A percentile compares a stretch with the other conserved stretches of the same genome.
Evolutionary conservation across 2,888 invertebrate species (phyloP).

Genomic region (Tanypteryx hageni): DNA sequence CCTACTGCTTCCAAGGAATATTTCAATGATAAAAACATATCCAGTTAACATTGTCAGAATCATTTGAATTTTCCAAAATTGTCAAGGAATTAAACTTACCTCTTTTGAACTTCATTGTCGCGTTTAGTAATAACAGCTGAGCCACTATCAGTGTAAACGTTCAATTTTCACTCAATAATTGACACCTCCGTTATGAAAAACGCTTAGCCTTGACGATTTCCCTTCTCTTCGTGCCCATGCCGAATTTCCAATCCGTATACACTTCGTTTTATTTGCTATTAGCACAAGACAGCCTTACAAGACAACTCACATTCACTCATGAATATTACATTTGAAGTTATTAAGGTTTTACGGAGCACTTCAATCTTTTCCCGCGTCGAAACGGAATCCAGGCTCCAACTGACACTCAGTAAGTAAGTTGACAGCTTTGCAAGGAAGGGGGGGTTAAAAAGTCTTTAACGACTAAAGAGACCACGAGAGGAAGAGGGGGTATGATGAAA

Average conservation of each 20-base stretch:
- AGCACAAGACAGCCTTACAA: constrained; percentile 7
- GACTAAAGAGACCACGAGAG: not conserved
- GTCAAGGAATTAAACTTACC: not conserved
- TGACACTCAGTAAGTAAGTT: constrained; percentile 16
- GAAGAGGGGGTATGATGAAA: constrained; percentile 17
- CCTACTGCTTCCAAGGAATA: not conserved
- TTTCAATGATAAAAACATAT: not conserved
- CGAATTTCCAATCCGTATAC: constrained; percentile 20
- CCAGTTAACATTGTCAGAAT: not conserved
- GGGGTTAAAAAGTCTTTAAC: not conserved
- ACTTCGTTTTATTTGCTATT: constrained; percentile 18
- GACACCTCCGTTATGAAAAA: not conserved
- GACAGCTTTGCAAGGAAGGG: constrained; percentile 23
- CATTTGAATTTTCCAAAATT: not conserved
- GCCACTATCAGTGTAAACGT: not conserved
- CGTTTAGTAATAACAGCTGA: not conserved
- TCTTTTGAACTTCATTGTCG: constrained; percentile 53
- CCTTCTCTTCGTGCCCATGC: constrained; percentile 30
- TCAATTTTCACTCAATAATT: not conserved
- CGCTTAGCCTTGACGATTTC: not conserved
- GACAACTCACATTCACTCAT: not conserved
- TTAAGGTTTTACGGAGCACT: not conserved
- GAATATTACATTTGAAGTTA: not conserved
- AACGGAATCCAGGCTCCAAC: not conserved
- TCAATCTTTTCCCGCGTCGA: not conserved